Conservation (phyloP, 2,888 invertebrate species). For the Drosophila sordidapex region DNA sequence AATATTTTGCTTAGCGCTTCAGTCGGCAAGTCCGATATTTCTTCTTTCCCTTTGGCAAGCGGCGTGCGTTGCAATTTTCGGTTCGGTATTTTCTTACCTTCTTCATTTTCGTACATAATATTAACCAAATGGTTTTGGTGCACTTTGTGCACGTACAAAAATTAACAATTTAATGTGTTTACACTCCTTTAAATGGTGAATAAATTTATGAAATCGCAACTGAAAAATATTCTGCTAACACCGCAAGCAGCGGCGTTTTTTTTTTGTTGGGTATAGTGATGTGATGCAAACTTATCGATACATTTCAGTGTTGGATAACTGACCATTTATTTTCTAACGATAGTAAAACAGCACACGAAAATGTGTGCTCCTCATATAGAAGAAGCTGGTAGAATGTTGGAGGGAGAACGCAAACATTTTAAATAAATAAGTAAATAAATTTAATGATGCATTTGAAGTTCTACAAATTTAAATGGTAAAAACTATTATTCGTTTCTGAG, state of each 20-base stretch:
- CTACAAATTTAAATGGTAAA: background rate
- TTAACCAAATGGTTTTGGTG: constrained; percentile 40
- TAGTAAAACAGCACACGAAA: background rate
- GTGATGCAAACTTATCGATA: constrained; percentile 14
- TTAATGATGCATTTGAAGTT: background rate
- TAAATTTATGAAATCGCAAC: constrained; percentile 29
- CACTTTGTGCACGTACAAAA: constrained; percentile 33
- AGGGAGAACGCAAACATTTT: background rate
- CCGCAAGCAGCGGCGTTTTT: constrained; percentile 52
- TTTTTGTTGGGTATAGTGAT: constrained; percentile 30
- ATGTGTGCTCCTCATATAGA: background rate
- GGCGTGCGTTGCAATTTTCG: constrained; percentile 32
- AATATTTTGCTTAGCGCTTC: constrained; percentile 23
- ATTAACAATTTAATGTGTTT: background rate
- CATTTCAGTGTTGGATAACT: background rate
- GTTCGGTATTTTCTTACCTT: constrained; percentile 72
- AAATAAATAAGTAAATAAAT: background rate
- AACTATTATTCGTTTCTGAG: background rate
- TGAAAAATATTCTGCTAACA: constrained; percentile 35
- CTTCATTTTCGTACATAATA: constrained; percentile 84
- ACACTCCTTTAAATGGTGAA: background rate
- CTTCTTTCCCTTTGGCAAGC: constrained; percentile 49
- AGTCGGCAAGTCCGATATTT: constrained; percentile 58
- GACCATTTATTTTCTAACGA: background rate
- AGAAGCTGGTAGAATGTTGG: background rate